Evolutionary conservation across 2,113 vertebrate species (phyloP).

Genomic region (Campylomormyrus numenius): DNA sequence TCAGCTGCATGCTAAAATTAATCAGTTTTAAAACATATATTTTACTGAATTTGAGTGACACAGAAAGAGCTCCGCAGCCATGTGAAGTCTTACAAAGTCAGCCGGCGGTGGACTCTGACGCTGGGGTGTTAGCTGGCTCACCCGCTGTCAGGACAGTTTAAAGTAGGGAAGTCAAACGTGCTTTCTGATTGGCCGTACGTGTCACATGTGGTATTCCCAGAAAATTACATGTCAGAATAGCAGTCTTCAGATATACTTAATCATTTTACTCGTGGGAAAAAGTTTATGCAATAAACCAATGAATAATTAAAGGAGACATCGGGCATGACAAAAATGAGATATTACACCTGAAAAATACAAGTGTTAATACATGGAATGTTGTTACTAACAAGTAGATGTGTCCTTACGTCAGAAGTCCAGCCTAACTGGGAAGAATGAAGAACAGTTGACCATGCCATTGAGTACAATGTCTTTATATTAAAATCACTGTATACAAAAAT

Average conservation of each 20-base stretch:
- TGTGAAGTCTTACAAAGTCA: background rate
- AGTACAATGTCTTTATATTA: background rate
- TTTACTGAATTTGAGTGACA: slow-evolving; percentile 16
- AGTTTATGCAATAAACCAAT: background rate
- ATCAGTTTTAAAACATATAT: background rate
- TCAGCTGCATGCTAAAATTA: slow-evolving; percentile 35
- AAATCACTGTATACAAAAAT: background rate
- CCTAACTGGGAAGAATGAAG: background rate
- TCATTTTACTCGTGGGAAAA: background rate
- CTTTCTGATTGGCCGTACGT: background rate
- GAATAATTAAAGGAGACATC: background rate
- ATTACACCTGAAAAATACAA: background rate
- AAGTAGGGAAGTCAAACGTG: background rate
- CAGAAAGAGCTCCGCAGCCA: background rate
- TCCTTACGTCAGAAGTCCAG: background rate
- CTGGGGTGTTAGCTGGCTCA: background rate
- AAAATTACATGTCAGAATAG: background rate
- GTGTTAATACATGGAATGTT: background rate
- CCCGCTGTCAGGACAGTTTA: background rate
- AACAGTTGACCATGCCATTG: slow-evolving; percentile 2
- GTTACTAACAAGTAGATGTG: background rate
- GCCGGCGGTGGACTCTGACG: background rate
- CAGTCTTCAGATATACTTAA: background rate
- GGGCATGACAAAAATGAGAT: background rate
- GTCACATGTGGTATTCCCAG: background rate